A percentile compares a stretch with the other conserved stretches of the same genome.
phyloP scores from a whole-genome alignment of 2,888 invertebrate genomes.

The Cephus sareptanus region DNA sequence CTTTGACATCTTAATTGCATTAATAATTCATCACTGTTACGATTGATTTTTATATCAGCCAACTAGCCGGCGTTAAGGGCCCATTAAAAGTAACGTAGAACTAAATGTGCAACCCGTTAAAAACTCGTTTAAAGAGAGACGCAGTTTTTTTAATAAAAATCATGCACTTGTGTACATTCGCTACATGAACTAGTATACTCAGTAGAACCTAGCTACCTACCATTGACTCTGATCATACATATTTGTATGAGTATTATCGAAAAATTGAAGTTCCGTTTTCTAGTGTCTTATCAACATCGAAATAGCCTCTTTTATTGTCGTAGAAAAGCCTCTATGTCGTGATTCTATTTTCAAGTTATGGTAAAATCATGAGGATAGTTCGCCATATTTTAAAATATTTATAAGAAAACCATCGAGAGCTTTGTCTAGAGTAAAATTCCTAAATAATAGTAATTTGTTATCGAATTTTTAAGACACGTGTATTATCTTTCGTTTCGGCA shows the following conservation, averaged over 20 bases:
- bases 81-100: neutral
- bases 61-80: neutral
- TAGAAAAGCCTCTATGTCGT: neutral
- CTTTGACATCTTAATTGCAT: neutral
- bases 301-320: neutral
- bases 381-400: neutral
- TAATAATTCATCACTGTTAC: neutral
- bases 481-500: neutral
- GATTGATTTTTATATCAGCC: neutral
- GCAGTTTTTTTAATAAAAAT: too few relatives aligned
- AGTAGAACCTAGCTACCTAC: neutral
- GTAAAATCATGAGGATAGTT: neutral
- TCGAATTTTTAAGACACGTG: neutral
- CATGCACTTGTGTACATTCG: neutral
- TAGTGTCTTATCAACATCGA: neutral
- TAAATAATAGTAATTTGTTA: neutral
- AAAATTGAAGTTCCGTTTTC: neutral
- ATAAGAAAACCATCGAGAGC: neutral
- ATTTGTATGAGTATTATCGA: neutral
- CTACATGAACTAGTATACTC: neutral
- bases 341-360: neutral
- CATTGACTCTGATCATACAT: neutral
- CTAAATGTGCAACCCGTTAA: neutral
- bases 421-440: neutral
- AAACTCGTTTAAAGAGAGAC: neutral